Conservation (phyloP, 2,888 invertebrate species). For the Melipona bicolor region DNA sequence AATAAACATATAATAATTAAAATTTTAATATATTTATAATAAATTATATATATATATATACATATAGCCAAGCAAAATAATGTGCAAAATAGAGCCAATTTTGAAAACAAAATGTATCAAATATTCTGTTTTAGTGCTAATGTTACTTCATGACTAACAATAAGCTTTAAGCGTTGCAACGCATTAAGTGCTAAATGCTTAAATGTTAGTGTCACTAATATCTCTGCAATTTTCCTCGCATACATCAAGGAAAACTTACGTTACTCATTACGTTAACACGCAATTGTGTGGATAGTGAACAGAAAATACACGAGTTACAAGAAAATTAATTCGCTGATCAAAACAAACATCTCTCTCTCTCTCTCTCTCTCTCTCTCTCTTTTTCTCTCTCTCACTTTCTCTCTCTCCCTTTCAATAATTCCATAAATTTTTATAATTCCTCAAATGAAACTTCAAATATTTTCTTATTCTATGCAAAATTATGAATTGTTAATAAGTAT, state of each 20-base stretch:
- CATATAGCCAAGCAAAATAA: background rate
- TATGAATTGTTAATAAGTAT: background rate
- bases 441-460: constrained; percentile 8
- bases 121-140: background rate
- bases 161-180: constrained; percentile 50
- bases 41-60: background rate
- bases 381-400: background rate
- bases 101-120: background rate
- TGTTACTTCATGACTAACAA: constrained; percentile 32
- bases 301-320: constrained; percentile 9
- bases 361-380: too few species aligned
- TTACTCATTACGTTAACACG: constrained; percentile 53
- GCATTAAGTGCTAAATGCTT: constrained; percentile 55
- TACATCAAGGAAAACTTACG: constrained; percentile 52
- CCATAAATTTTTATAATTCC: background rate
- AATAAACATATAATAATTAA: too few species aligned
- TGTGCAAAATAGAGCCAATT: background rate
- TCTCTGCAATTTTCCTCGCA: constrained; percentile 53
- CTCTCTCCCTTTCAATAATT: background rate
- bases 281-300: constrained; percentile 24
- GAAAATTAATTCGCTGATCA: constrained; percentile 32
- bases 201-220: constrained; percentile 36
- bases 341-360: constrained; percentile 44
- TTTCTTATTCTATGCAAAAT: background rate
- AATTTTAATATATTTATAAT: too few species aligned